Percentiles rank a stretch among this genome's conserved stretches.
phyloP scores from a whole-genome alignment of 1,140 invertebrate genomes.

The Marisa cornuarietis region DNA sequence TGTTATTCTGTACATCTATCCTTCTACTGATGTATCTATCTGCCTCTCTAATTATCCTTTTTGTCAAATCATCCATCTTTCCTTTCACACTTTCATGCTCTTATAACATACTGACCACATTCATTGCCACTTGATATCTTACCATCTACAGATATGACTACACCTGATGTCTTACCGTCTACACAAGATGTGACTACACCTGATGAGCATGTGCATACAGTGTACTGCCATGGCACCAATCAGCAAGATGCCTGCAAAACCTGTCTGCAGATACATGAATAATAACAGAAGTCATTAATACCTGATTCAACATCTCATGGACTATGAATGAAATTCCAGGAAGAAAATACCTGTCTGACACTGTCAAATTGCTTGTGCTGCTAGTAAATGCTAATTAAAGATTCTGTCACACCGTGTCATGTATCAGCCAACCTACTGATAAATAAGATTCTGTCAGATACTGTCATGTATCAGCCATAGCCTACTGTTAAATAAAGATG shows the following conservation, averaged over 20 bases:
- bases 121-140: slow-evolving; percentile 21
- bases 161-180: slow-evolving; percentile 40
- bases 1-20: not conserved
- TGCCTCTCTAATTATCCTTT: not conserved
- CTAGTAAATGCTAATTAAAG: too few species aligned
- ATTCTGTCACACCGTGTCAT: too few species aligned
- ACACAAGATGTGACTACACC: slow-evolving; percentile 40
- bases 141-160: slow-evolving; percentile 8
- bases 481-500: too few species aligned
- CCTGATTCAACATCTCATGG: not conserved
- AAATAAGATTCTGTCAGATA: too few species aligned
- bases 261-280: slow-evolving; percentile 35
- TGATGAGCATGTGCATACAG: slow-evolving; percentile 56
- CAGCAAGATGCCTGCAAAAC: slow-evolving; percentile 43
- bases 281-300: too few species aligned
- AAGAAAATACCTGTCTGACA: too few species aligned
- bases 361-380: too few species aligned
- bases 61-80: not conserved
- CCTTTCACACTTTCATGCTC: not conserved
- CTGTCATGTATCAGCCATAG: too few species aligned
- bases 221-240: slow-evolving; percentile 51
- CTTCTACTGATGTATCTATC: not conserved
- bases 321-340: too few species aligned
- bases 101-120: not conserved
- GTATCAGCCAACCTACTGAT: too few species aligned